These are phyloP conservation scores for Brachypteracias leptosomus DNA, from an alignment of 2,113 vertebrate genomes.

Conservation along the genomic window DNA sequence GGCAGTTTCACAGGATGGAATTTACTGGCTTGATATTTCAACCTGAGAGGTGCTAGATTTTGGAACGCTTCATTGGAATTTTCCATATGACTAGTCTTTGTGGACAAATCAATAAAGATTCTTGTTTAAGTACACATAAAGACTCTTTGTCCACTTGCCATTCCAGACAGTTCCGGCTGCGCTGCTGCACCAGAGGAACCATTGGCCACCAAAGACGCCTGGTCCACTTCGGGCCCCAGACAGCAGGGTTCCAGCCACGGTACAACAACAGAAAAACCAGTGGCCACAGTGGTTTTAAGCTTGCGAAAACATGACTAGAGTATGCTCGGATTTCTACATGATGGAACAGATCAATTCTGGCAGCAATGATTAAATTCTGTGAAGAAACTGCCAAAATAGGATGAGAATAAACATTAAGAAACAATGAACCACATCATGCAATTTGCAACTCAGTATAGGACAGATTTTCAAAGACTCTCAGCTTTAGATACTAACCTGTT, in stretches of 20 bases:
- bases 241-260: conserved; percentile 43
- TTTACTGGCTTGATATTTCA: conserved; percentile 16
- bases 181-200: conserved; percentile 5
- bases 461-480: conserved; percentile 28
- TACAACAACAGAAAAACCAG: conserved; percentile 39
- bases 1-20: background rate
- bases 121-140: conserved; percentile 34
- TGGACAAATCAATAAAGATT: conserved; percentile 29
- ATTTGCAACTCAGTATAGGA: background rate
- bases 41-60: background rate
- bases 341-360: conserved; percentile 38
- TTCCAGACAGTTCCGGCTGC: conserved; percentile 16
- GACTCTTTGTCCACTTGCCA: background rate
- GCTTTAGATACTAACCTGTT: conserved; percentile 42
- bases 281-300: background rate
- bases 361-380: conserved; percentile 32
- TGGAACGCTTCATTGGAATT: background rate
- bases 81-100: conserved; percentile 52
- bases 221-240: conserved; percentile 6
- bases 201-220: background rate
- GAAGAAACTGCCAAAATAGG: conserved; percentile 44
- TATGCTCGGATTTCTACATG: conserved; percentile 5
- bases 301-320: conserved; percentile 35
- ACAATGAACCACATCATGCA: conserved; percentile 45
- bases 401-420: conserved; percentile 48